Base-by-base conservation (phyloP, 2,797 vertebrate genomes). In the Pangasius mekongensis region DNA sequence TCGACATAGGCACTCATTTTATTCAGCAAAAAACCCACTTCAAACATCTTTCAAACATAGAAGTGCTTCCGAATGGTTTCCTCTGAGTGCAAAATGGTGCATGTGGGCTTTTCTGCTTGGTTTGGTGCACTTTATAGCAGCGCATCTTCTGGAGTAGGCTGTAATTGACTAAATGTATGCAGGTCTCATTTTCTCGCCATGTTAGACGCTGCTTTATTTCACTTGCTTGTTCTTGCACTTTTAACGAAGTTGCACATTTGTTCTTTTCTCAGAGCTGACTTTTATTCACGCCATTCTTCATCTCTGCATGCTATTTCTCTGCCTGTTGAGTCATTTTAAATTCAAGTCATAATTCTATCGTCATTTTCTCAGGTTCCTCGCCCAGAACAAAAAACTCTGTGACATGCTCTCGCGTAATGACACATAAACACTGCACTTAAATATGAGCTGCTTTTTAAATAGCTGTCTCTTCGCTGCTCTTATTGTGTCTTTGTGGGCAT, bases 391-490 rank as follows among this genome's bases (percentile, higher is more conserved):
- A 83, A 85, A 85, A 66, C 49, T 47, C 56, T 0, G 71, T 73
- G 64, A 80, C 74, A 54, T 62, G 64, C 77, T n/a, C 76, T 86
- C 30, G 52, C 43, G 52, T 91, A 91, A 92, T 92, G 91, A 90
- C 89, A 90, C 87, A 87, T 88, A 90, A 91, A 91, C 83, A 90
- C 89, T 36, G 89, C 85, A 87, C 87, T 91, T 91, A 88, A 91
- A 83, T 84, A 86, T 67, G 80, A 91, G 87, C 66, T 67, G 84
- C 85, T 88, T 90, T 91, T 90, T 89, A 89, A 88, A 89, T 82
- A 91, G 67, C 54, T 64, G 66, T 69, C 58, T 90, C 86, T 90
- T 86, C 49, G 54, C 76, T 85, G 20, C 83, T 83, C 84, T 88
- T 90, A 80, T 89, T 90, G 86, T 89, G 90, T 85, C 66, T 91